Evolutionary conservation across 2,113 vertebrate genomes (phyloP), one percentile per base, ranked within the genome.

Genomic region (Lagenorhynchus albirostris): DNA sequence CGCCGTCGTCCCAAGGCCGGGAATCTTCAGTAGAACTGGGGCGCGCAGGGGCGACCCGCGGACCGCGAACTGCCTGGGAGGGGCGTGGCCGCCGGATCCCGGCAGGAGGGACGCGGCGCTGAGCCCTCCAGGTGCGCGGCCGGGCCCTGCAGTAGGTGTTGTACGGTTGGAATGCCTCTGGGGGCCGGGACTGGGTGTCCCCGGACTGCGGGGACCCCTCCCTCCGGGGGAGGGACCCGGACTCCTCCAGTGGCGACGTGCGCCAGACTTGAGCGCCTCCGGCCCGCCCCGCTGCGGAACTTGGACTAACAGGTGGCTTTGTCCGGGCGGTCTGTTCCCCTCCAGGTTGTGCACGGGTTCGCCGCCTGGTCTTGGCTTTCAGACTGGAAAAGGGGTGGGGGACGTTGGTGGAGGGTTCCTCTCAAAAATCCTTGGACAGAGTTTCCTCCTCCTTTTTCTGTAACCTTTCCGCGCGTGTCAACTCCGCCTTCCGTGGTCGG

Each of bases 301-400:
- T 91, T 44, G 67, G 36, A 74, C 73, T 86, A 97, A 98, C 97
- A 98, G 96, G 97, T 97, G 97, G 90, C 73, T 8, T 81, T 4
- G 60, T 58, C 41, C 83, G 80, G 95, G 68, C 87, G 6, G 36
- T 41, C 47, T 55, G 62, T 73, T 14, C 84, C 63, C 47, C 3
- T 60, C 36, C 73, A 25, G 76, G 79, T 18, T 71, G 82, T 15
- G 65, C n/a, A 41, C 67, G 2, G 65, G 20, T 33, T 71, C 31
- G 70, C 76, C 5, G 12, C 88, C 88, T 11, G 70, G 58, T 29
- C 70, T 55, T 12, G 38, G 81, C 93, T 93, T 58, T 60, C 38
- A 25, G 33, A 33, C 1, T 21, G 41, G 58, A 26, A 71, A 29
- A 6, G 18, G 44, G 41, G 10, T 36, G 14, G 60, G 8, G 25